These are phyloP conservation scores for Aleadryas rufinucha DNA, from an alignment of 2,113 vertebrate species.

Conservation along the genomic window DNA sequence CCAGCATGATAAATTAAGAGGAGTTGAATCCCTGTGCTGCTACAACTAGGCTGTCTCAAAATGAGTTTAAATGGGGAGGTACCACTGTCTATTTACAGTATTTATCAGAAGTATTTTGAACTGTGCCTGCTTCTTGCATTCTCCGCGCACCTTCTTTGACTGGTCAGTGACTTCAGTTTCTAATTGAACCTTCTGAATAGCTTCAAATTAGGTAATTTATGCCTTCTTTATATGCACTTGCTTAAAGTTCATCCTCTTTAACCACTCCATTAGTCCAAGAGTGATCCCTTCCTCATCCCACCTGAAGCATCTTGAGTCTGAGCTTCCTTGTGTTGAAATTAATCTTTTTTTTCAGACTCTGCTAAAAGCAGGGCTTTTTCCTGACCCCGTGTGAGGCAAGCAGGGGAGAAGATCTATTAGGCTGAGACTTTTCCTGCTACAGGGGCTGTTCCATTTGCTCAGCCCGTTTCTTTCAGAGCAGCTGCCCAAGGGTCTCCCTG, in stretches of 20 bases:
- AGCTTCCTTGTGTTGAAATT: background rate
- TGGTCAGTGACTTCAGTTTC: background rate
- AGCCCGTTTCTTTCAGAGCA: background rate
- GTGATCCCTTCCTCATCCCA: fast-evolving
- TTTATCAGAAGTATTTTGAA: background rate
- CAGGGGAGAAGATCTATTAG: background rate
- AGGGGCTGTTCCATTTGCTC: background rate
- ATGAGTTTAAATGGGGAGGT: background rate
- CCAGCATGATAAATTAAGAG: background rate
- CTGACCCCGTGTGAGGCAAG: fast-evolving
- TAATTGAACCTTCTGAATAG: background rate
- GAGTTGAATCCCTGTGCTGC: background rate
- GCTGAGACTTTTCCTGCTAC: background rate
- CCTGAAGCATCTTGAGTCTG: background rate
- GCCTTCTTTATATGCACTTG: background rate
- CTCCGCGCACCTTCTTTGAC: background rate
- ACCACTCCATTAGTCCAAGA: background rate
- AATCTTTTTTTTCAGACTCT: background rate
- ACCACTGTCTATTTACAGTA: background rate
- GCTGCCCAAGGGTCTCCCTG: background rate
- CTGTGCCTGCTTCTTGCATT: background rate
- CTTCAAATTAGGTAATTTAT: background rate
- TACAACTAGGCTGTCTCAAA: background rate
- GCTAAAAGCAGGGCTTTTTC: background rate
- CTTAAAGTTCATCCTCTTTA: background rate